Base-by-base conservation (phyloP, 1,140 invertebrate species). In the Heliconius eleuchia region DNA sequence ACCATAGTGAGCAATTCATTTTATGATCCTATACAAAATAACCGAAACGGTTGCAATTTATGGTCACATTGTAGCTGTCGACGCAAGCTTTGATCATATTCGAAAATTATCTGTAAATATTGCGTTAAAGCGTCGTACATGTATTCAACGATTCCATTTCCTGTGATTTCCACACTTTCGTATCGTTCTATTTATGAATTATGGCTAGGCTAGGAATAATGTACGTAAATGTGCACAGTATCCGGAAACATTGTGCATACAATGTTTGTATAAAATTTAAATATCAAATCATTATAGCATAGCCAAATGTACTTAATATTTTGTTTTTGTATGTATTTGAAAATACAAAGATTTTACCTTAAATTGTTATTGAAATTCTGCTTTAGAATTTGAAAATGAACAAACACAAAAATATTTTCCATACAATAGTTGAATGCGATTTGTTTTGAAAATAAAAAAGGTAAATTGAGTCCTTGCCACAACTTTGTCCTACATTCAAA, bases 71-170 rank as follows among this genome's bases (percentile, higher is more conserved):
- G 71, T 42, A 37, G 23, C 55, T 50, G 52, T 76, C 60, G n/a
- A 57, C n/a, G 74, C 66, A 50, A 72, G 39, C 27, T 34, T 34
- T 34, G 71, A 78, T 46, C 42, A 1, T 73, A 57, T 70, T 23
- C n/a, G 55, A 60, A 78, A 46, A 78, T 78, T 78, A n/a, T 55
- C 23, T 60, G 72, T 52, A 72, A 76, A 76, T 70, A 76, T 57
- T 46, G 34, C 60, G 27, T 27, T 42, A n/a, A 5, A 34, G 34
- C 27, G 16, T 50, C 66, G 23, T 52, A 73, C 66, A 78, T 73
- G 23, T 74, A 78, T 78, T 78, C 77, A 78, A 66, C 55, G 52
- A 78, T 78, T 74, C 77, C 1, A 74, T 74, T 78, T 78, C 77
- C 77, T 78, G 77, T 70, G 55, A 66, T 78, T 34, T 74, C 77